phyloP scores from a whole-genome alignment of 2,113 vertebrate species.

The Porphyrio hochstetteri region DNA sequence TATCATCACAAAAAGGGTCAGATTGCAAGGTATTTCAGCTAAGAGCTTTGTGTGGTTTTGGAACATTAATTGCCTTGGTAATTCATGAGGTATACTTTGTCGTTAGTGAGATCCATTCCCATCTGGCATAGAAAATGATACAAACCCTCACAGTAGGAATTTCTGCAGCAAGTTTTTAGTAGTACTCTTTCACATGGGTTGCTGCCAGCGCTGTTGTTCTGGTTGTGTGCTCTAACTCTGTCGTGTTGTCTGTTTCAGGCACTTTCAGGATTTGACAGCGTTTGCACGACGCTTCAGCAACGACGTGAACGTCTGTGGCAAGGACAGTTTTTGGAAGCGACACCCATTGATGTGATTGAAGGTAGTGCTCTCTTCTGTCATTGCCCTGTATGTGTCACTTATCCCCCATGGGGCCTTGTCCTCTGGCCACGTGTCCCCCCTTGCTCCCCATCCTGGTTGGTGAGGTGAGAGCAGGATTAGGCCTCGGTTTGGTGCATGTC shows the following conservation, averaged over 20 bases:
- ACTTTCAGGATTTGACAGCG: conserved; percentile 4
- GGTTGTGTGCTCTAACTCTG: background rate
- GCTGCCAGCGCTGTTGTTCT: background rate
- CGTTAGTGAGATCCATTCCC: background rate
- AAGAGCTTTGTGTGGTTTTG: background rate
- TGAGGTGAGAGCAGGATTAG: background rate
- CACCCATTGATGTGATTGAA: conserved; percentile 57
- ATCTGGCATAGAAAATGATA: background rate
- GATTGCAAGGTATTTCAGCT: background rate
- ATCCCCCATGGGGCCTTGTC: background rate
- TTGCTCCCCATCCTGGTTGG: background rate
- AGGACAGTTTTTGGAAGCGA: background rate
- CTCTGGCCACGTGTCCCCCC: rapidly evolving
- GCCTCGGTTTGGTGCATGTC: background rate
- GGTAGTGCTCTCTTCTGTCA: conserved; percentile 21
- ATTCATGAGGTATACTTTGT: background rate
- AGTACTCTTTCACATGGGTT: background rate
- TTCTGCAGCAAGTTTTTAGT: background rate
- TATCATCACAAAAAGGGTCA: background rate
- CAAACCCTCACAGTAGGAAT: background rate
- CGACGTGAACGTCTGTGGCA: background rate
- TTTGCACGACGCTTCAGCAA: background rate
- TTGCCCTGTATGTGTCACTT: background rate
- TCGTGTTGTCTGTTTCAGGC: conserved; percentile 29
- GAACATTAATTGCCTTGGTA: background rate